These are phyloP conservation scores for Electrophaes corylata DNA, from an alignment of 2,888 invertebrate genomes.

Conservation along the genomic window DNA sequence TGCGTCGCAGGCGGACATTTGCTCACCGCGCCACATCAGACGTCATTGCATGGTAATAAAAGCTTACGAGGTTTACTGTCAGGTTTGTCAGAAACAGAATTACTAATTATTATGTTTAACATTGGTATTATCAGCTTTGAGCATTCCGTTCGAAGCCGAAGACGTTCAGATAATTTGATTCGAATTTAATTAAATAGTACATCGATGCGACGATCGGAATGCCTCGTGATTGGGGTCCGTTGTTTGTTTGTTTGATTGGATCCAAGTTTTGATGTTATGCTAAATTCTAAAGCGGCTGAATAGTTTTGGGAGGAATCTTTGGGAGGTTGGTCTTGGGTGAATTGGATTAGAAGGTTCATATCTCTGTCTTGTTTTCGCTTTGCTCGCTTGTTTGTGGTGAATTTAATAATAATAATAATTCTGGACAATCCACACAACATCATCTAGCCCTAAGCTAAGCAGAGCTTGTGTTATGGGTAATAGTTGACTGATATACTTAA, in stretches of 20 bases:
- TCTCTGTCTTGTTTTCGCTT: too few species aligned
- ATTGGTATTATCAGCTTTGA: slow-evolving; percentile 46
- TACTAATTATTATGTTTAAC: too few species aligned
- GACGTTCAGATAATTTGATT: slow-evolving; percentile 76
- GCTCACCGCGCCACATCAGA: too few species aligned
- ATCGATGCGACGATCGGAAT: slow-evolving; percentile 60
- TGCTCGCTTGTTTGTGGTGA: not conserved
- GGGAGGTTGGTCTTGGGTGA: slow-evolving; percentile 8
- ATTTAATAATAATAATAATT: too few species aligned
- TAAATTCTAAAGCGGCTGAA: slow-evolving; percentile 26
- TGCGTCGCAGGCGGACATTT: too few species aligned
- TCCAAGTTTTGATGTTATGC: slow-evolving; percentile 37
- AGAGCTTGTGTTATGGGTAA: too few species aligned
- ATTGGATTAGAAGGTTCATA: not conserved
- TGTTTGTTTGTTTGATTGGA: slow-evolving; percentile 37
- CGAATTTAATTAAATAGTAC: slow-evolving; percentile 74
- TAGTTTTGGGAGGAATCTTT: slow-evolving; percentile 26
- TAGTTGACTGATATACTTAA: too few species aligned
- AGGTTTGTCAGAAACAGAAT: too few species aligned
- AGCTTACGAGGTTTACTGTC: too few species aligned
- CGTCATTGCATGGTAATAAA: too few species aligned
- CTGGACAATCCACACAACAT: too few species aligned
- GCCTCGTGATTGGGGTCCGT: slow-evolving; percentile 36
- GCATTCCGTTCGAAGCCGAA: slow-evolving; percentile 39
- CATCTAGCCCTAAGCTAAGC: too few species aligned